Evolutionary conservation across 2,113 vertebrate genomes (phyloP).

Genomic region (Petromus typicus): DNA sequence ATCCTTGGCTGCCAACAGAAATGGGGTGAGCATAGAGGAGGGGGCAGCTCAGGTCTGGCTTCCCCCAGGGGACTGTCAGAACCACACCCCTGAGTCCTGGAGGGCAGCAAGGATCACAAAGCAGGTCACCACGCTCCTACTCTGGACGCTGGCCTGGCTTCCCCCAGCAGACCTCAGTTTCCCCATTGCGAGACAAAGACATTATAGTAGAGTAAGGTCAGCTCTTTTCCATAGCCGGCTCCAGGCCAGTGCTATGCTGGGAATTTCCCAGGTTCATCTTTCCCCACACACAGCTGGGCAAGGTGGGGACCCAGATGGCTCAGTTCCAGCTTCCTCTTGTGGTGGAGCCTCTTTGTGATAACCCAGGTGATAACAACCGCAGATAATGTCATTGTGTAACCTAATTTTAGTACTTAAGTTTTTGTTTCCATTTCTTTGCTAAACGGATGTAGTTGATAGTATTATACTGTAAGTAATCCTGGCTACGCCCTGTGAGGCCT

Average conservation of each 20-base stretch:
- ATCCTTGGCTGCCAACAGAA: constrained; percentile 22
- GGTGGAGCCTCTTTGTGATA: background rate
- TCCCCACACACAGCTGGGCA: background rate
- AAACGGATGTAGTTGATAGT: background rate
- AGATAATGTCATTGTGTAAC: background rate
- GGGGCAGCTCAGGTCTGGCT: background rate
- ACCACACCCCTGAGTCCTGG: background rate
- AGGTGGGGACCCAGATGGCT: accelerated
- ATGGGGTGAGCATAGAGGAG: accelerated
- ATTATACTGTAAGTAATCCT: background rate
- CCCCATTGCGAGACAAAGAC: background rate
- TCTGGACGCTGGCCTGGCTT: background rate
- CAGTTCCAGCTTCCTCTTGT: background rate
- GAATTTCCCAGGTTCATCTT: accelerated
- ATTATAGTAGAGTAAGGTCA: background rate
- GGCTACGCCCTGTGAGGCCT: background rate
- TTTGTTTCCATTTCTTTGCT: constrained; percentile 53
- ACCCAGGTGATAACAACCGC: background rate
- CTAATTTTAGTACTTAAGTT: background rate
- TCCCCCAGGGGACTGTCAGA: background rate
- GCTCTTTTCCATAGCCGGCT: background rate
- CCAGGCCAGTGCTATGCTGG: accelerated
- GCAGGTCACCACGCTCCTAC: background rate
- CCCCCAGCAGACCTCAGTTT: background rate
- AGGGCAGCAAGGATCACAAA: background rate